Percentiles rank a stretch among this genome's conserved stretches.
These are phyloP conservation scores for Ecliptopera silaceata DNA, from an alignment of 2,888 invertebrate genomes.

Conservation along the genomic window DNA sequence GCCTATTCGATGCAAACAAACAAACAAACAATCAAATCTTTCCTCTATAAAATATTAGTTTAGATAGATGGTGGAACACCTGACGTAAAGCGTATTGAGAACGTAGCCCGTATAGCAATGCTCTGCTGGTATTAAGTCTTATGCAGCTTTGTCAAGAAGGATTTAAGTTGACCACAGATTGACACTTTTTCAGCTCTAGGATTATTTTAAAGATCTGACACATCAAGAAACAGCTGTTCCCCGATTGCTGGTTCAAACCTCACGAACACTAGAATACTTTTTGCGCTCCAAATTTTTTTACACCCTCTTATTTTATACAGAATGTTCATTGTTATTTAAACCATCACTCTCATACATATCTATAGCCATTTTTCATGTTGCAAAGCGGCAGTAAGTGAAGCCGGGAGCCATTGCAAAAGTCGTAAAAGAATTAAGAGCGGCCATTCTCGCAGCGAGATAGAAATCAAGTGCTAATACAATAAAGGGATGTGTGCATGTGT, in stretches of 20 bases:
- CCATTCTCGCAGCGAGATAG: conserved; percentile 19
- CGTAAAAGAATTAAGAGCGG: conserved; percentile 24
- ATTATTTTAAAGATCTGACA: no score
- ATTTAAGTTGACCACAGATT: no score
- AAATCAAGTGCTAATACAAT: conserved; percentile 38
- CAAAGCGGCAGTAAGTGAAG: background rate
- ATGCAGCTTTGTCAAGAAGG: no score
- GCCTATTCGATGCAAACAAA: no score
- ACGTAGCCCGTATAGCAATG: no score
- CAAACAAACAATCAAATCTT: no score
- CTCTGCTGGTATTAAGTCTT: no score
- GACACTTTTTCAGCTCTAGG: no score
- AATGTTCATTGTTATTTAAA: background rate
- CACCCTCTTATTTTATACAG: background rate
- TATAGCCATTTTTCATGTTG: background rate
- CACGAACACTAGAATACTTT: background rate
- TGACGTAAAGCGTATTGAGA: no score
- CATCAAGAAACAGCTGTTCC: background rate
- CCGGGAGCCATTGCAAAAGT: conserved; percentile 9
- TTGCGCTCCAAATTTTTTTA: background rate
- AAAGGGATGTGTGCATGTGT: conserved; percentile 26
- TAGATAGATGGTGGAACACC: no score
- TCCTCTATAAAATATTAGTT: no score
- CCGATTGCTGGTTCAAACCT: background rate
- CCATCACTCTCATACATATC: conserved; percentile 12